phyloP scores from a whole-genome alignment of 2,113 vertebrate genomes.

The Dolichallabes microphthalmus region DNA sequence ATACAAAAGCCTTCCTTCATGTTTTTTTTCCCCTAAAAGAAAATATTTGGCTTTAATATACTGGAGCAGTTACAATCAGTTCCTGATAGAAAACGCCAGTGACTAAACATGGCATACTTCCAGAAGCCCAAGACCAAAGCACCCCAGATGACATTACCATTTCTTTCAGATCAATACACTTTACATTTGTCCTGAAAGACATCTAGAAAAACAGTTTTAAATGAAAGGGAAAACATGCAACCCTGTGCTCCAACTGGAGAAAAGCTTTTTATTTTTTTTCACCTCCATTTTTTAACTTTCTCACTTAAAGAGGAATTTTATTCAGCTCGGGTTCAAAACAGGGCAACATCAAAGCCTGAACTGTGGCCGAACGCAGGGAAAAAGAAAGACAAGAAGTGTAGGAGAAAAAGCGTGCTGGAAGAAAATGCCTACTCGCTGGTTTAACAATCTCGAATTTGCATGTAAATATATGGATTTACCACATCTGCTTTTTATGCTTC shows the following conservation, averaged over 20 bases:
- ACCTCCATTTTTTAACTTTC: not conserved
- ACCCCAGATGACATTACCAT: constrained; percentile 48
- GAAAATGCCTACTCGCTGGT: not conserved
- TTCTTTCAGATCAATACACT: constrained; percentile 55
- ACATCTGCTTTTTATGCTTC: constrained; percentile 49
- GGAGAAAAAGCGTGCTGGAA: not conserved
- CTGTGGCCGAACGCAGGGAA: not conserved
- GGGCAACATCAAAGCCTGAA: constrained; percentile 24
- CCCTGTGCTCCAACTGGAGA: not conserved
- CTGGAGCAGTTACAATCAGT: constrained; percentile 20
- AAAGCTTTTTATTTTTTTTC: constrained; percentile 15
- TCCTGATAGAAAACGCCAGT: not conserved
- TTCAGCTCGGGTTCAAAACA: constrained; percentile 24
- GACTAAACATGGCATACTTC: constrained; percentile 50
- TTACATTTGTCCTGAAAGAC: constrained; percentile 10
- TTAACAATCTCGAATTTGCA: constrained; percentile 26
- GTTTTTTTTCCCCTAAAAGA: not conserved
- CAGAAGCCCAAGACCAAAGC: constrained; percentile 39
- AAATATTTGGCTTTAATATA: constrained; percentile 22
- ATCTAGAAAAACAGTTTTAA: constrained; percentile 11
- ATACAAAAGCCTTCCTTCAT: constrained; percentile 4
- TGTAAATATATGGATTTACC: constrained; percentile 41
- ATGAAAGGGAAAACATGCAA: not conserved
- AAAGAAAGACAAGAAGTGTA: not conserved
- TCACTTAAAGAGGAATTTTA: not conserved